Conservation (phyloP, 2,113 vertebrate species). For the Pantherophis guttatus region DNA sequence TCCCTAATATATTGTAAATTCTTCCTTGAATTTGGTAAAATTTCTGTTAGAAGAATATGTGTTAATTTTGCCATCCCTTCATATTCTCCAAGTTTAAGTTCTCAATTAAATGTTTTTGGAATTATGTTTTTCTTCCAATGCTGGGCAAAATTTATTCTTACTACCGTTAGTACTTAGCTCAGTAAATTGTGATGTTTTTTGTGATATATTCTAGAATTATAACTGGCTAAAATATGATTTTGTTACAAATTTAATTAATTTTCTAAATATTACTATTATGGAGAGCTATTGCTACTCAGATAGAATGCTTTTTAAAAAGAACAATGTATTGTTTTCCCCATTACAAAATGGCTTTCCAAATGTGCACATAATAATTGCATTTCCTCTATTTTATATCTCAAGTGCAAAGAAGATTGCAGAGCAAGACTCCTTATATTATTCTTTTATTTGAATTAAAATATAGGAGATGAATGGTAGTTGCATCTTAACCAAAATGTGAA, state of each 20-base stretch:
- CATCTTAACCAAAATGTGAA: slow-evolving; percentile 51
- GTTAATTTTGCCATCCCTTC: background rate
- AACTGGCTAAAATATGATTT: background rate
- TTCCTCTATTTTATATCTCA: background rate
- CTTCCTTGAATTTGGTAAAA: background rate
- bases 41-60: background rate
- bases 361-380: background rate
- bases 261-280: background rate
- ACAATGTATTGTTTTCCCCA: background rate
- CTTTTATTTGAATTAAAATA: slow-evolving; percentile 46
- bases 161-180: background rate
- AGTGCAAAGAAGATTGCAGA: background rate
- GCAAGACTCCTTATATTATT: background rate
- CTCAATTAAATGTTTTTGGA: background rate
- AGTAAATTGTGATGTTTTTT: background rate
- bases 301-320: background rate
- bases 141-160: background rate
- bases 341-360: background rate
- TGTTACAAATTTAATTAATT: background rate
- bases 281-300: background rate
- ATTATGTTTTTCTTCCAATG: background rate
- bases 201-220: background rate
- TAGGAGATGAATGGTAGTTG: slow-evolving; percentile 34
- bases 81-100: background rate
- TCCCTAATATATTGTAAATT: background rate